Percentiles rank a stretch among this genome's conserved stretches.
Evolutionary conservation across 2,113 vertebrate genomes (phyloP).

Genomic region (Synchiropus splendidus): DNA sequence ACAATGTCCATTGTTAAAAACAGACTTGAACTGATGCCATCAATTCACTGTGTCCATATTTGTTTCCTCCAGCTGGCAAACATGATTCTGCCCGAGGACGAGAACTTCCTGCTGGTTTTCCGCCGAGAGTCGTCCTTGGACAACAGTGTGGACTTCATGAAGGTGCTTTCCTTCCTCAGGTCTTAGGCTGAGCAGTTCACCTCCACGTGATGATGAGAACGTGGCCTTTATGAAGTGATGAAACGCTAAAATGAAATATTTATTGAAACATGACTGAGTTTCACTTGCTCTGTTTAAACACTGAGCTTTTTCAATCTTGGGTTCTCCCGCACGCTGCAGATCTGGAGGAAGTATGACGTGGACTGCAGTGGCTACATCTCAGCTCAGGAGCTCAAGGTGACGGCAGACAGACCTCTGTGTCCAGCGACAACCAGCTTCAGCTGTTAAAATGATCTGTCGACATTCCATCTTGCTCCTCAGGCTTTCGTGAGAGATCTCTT

Average conservation of each 20-base stretch:
- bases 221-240: not conserved
- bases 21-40: too few species aligned
- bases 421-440: too few species aligned
- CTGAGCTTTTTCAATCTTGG: too few species aligned
- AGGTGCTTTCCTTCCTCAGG: conserved; percentile 55
- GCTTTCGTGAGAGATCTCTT: conserved; percentile 87
- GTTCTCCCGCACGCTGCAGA: conserved; percentile 61
- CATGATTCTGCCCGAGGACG: conserved; percentile 83
- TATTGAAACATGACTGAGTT: too few species aligned
- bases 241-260: not conserved
- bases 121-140: conserved; percentile 82
- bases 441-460: too few species aligned
- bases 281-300: too few species aligned
- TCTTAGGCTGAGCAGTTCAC: not conserved
- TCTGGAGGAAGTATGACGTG: conserved; percentile 89
- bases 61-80: conserved; percentile 73
- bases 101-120: conserved; percentile 91
- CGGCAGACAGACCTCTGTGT: too few species aligned
- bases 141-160: conserved; percentile 94
- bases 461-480: conserved; percentile 46
- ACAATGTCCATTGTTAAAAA: too few species aligned
- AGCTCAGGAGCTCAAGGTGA: conserved; percentile 78
- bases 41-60: too few species aligned
- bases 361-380: conserved; percentile 96
- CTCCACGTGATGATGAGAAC: not conserved